A percentile compares a stretch with the other conserved stretches of the same genome.
Evolutionary conservation across 1,140 invertebrate species (phyloP).

Genomic region (Ips nitidus): DNA sequence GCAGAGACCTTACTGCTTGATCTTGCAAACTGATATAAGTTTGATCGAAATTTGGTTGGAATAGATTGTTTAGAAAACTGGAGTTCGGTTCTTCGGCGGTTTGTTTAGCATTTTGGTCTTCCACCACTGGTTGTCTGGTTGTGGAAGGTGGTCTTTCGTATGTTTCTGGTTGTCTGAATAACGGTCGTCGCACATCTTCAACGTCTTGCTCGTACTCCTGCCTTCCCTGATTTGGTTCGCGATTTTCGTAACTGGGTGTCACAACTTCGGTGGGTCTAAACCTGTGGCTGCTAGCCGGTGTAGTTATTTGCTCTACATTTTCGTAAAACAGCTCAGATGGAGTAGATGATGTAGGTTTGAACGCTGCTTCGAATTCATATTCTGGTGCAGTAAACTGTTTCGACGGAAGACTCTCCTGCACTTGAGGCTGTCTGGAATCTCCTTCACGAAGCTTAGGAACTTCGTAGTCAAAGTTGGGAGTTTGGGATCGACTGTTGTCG

Average conservation of each 20-base stretch:
- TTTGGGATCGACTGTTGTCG: slow-evolving; percentile 3
- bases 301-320: background rate
- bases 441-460: slow-evolving; percentile 12
- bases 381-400: background rate
- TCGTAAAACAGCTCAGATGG: background rate
- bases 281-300: slow-evolving; percentile 1
- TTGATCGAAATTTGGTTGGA: slow-evolving; percentile 28
- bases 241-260: slow-evolving; percentile 18
- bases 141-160: background rate
- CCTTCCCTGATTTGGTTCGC: slow-evolving; percentile 15
- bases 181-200: background rate
- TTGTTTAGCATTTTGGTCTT: slow-evolving; percentile 15
- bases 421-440: slow-evolving; percentile 36
- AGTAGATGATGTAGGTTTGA: background rate
- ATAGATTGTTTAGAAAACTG: slow-evolving; percentile 17
- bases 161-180: background rate
- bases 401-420: slow-evolving; percentile 32
- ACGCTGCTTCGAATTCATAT: background rate
- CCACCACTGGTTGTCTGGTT: background rate
- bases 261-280: slow-evolving; percentile 16
- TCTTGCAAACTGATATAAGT: slow-evolving; percentile 56
- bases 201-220: background rate
- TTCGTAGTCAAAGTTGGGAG: background rate
- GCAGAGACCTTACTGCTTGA: slow-evolving; percentile 45
- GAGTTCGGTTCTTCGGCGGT: background rate